These are phyloP conservation scores for Octopus sinensis DNA, from an alignment of 1,140 invertebrate species.

Conservation along the genomic window DNA sequence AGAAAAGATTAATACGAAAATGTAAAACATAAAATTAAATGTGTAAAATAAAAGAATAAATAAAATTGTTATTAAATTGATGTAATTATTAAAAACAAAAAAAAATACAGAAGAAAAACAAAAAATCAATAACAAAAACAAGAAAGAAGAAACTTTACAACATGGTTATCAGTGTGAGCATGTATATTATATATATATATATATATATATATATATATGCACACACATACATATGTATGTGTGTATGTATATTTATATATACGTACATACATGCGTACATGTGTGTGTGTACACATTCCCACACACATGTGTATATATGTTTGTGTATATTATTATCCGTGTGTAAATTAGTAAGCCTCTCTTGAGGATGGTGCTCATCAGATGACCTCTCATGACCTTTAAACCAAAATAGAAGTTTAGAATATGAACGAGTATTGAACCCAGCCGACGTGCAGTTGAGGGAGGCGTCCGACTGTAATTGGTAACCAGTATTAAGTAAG, in stretches of 20 bases:
- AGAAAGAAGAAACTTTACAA: background rate
- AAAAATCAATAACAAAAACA: background rate
- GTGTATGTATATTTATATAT: background rate
- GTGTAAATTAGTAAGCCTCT: background rate
- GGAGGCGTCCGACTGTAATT: too few relatives aligned
- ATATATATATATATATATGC: background rate
- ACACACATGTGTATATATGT: background rate
- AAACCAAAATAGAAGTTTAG: too few relatives aligned
- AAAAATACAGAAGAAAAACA: background rate
- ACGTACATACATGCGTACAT: background rate
- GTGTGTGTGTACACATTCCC: background rate
- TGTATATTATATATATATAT: background rate
- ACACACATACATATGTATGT: background rate
- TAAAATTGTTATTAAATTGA: too few relatives aligned
- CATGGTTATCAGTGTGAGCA: background rate
- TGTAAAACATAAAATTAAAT: too few relatives aligned
- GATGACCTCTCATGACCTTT: too few relatives aligned
- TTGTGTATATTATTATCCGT: background rate
- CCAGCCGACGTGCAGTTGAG: too few relatives aligned
- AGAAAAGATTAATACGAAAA: too few relatives aligned
- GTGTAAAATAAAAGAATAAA: too few relatives aligned
- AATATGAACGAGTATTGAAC: too few relatives aligned
- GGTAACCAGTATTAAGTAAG: too few relatives aligned
- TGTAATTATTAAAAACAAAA: background rate
- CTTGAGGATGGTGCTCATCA: too few relatives aligned